Evolutionary conservation across 2,113 vertebrate species (phyloP).

Genomic region (Merops nubicus): DNA sequence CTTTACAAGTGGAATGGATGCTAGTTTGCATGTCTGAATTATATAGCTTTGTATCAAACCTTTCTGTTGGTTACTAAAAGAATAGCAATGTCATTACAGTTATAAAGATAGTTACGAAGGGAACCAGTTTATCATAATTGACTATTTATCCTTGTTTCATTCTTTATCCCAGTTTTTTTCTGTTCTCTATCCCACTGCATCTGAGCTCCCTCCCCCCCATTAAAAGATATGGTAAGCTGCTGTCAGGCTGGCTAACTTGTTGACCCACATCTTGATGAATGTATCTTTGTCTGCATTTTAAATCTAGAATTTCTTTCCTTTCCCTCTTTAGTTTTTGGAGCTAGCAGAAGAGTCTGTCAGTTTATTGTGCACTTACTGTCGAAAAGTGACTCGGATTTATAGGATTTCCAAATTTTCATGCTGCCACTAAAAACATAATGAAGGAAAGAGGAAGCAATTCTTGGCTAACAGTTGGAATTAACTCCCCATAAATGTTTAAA

Average conservation of each 20-base stretch:
- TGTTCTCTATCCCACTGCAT: neutral
- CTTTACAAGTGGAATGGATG: constrained; percentile 25
- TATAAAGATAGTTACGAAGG: constrained; percentile 75
- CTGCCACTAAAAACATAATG: neutral
- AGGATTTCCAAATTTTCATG: neutral
- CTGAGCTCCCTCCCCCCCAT: neutral
- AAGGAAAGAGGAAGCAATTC: constrained; percentile 26
- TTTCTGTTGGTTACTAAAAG: constrained; percentile 64
- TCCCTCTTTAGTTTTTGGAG: neutral
- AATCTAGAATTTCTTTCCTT: neutral
- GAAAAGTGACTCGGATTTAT: neutral
- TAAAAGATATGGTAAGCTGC: constrained; percentile 6
- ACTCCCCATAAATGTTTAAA: neutral
- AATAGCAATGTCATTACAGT: constrained; percentile 35
- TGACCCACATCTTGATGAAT: constrained; percentile 3
- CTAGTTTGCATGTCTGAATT: neutral
- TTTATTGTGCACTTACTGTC: neutral
- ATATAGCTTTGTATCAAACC: constrained; percentile 55
- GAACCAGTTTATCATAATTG: constrained; percentile 72
- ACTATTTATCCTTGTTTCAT: constrained; percentile 38
- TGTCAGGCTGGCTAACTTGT: constrained; percentile 8
- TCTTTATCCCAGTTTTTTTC: constrained; percentile 23
- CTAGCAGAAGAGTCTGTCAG: neutral
- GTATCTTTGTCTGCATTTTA: neutral
- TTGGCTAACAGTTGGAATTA: neutral